Evolutionary conservation across 2,888 invertebrate genomes (phyloP), one percentile per base, ranked within the genome.

Genomic region (Syrista parreyssii): DNA sequence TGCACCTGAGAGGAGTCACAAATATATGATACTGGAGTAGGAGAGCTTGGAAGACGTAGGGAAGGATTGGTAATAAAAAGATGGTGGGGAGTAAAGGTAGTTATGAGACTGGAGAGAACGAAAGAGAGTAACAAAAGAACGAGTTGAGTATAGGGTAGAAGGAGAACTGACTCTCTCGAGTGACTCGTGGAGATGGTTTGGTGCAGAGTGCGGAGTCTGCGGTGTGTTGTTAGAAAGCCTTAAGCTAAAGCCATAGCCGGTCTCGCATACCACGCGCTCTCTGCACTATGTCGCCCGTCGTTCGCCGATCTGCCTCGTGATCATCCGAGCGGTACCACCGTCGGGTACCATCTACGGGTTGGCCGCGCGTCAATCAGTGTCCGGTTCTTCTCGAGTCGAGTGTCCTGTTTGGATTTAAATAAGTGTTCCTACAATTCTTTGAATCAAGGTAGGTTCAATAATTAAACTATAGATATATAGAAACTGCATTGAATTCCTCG

Each of bases 101-200:
- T 55, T 23, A 55, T 9, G 55, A 55, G 55, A 55, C 55, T 55
- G 55, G 55, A 55, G 55, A 55, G 55, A 55, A 55, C 55, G 55
- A 55, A 55, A 55, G 55, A 55, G 55, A 55, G 9, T 55, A 55
- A 55, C 55, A 55, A 55, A 23, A 55, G 55, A 55, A 23, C 23
- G 23, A 55, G 55, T 6, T 15, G 55, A 55, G 55, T 55, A 55
- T 9, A 55, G 55, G 55, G 55, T 23, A 55, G 55, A 89, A 89
- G 91, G 92, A 92, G 92, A 92, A 92, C 92, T 92, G 92, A 92
- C 91, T 91, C 92, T 91, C 90, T 91, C 33, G 6, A 74, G 15
- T 68, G n/a, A 75, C 76, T 74, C 81, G 78, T 78, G 75, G 76
- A 81, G 80, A 81, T 79, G 76, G 78, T 77, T 76, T 76, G 80